Percentiles rank a stretch among this genome's conserved stretches.
Conservation (phyloP, 2,113 vertebrate genomes). For the Hippocampus guttulatus region DNA sequence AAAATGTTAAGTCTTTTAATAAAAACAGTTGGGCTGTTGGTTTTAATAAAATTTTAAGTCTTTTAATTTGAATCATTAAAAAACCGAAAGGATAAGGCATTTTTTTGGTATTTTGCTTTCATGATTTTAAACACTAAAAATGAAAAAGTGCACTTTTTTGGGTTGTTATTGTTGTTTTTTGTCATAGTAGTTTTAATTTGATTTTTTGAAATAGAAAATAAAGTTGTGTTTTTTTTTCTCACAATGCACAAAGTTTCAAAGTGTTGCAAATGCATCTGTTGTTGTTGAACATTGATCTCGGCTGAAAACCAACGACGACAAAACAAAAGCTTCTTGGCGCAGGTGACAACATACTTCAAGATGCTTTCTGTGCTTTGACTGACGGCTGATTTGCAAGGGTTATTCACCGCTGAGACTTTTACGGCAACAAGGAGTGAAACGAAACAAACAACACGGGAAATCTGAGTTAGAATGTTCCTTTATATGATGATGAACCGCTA, state of each 20-base stretch:
- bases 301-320: not conserved
- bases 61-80: too few species aligned
- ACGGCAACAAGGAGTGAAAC: not conserved
- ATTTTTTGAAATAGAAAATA: too few species aligned
- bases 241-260: not conserved
- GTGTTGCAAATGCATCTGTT: not conserved
- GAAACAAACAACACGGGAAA: not conserved
- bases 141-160: too few species aligned
- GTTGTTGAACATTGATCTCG: not conserved
- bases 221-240: not conserved
- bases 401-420: not conserved
- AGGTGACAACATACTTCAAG: not conserved
- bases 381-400: constrained; percentile 26
- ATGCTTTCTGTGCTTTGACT: constrained; percentile 25
- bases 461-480: not conserved
- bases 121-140: not conserved
- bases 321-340: constrained; percentile 5
- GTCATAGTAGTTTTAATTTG: too few species aligned
- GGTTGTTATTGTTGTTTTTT: too few species aligned
- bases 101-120: not conserved
- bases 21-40: not conserved
- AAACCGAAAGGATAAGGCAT: too few species aligned
- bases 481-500: not conserved
- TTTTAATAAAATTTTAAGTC: not conserved
- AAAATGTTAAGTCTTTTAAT: not conserved